Percentiles rank a stretch among this genome's conserved stretches.
Evolutionary conservation across 2,888 invertebrate genomes (phyloP).

Genomic region (Drosophila niveifrons): DNA sequence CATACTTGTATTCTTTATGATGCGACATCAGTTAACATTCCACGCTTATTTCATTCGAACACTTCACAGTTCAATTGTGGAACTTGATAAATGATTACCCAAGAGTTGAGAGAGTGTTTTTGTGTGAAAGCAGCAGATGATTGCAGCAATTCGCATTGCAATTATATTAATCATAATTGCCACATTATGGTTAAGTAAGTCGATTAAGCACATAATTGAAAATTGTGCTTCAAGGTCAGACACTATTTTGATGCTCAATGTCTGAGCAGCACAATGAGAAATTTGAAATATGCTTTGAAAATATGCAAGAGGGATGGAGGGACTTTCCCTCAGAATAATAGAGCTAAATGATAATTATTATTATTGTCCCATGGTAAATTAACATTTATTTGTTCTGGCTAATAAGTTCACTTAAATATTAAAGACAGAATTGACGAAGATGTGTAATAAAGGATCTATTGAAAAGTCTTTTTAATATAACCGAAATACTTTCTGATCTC

Average conservation of each 20-base stretch:
- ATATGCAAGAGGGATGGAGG: neutral
- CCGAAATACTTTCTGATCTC: too few relatives aligned
- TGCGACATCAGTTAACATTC: constrained; percentile 5
- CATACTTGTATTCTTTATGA: neutral
- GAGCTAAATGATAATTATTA: neutral
- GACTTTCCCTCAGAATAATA: too few relatives aligned
- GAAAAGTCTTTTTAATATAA: too few relatives aligned
- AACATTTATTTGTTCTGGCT: too few relatives aligned
- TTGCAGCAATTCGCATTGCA: neutral
- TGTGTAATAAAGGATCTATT: too few relatives aligned
- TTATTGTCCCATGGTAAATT: too few relatives aligned
- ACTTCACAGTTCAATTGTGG: constrained; percentile 2
- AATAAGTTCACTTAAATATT: too few relatives aligned
- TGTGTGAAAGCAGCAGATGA: neutral
- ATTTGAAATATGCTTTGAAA: neutral
- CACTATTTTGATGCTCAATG: neutral
- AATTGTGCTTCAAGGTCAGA: neutral
- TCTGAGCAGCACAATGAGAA: too few relatives aligned
- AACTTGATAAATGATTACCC: constrained; percentile 25
- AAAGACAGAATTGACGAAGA: too few relatives aligned
- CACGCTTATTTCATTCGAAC: constrained; percentile 5
- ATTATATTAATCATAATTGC: neutral
- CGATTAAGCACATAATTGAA: neutral
- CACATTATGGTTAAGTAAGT: neutral
- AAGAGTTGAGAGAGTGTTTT: neutral